A percentile compares a stretch with the other conserved stretches of the same genome.
Evolutionary conservation across 2,888 invertebrate species (phyloP).

Genomic region (Herminia tarsipennalis): DNA sequence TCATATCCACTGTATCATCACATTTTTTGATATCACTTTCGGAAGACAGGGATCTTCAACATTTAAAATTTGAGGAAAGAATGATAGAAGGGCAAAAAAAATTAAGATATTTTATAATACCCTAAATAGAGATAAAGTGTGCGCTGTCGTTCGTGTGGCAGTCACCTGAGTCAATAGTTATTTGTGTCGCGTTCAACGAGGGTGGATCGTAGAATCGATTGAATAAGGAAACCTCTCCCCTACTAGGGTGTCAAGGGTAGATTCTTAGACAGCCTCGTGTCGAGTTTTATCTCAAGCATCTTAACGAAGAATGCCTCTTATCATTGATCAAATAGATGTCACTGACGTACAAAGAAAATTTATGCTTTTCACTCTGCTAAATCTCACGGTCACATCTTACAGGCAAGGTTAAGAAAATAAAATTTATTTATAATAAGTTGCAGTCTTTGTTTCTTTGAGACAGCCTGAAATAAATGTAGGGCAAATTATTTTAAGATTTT

Average conservation of each 20-base stretch:
- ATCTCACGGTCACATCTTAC: constrained; percentile 28
- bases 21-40: no score
- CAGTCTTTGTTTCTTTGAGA: constrained; percentile 1
- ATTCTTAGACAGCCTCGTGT: constrained; percentile 33
- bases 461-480: neutral
- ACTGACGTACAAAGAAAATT: constrained; percentile 18
- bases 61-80: no score
- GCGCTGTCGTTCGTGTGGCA: constrained; percentile 15
- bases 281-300: constrained; percentile 39
- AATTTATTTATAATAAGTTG: neutral
- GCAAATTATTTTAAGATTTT: neutral
- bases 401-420: constrained; percentile 31
- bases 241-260: constrained; percentile 58
- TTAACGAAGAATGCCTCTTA: constrained; percentile 35
- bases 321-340: constrained; percentile 37
- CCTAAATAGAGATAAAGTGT: constrained; percentile 18
- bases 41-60: no score
- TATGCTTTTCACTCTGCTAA: constrained; percentile 14
- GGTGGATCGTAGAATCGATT: constrained; percentile 71
- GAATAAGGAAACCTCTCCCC: constrained; percentile 53
- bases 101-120: constrained; percentile 1
- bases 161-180: constrained; percentile 62
- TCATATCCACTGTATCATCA: neutral
- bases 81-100: no score
- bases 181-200: constrained; percentile 55